Base-by-base conservation (phyloP, 2,888 invertebrate species). In the Meiosimyza decipiens region DNA sequence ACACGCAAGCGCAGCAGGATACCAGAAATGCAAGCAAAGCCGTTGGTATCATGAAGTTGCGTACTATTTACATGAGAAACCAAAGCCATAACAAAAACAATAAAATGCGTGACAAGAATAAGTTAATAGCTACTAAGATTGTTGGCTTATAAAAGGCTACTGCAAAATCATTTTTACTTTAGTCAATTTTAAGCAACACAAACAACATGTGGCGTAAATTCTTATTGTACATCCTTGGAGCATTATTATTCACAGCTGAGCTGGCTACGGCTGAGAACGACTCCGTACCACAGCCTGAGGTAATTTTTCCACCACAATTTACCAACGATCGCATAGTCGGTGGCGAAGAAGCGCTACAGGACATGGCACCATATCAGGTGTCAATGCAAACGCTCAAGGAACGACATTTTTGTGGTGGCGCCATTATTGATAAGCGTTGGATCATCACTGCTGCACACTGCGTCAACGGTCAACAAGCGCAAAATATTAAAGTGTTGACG, bases 361-460 rank as follows among this genome's bases (percentile, higher is more conserved):
- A 84, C 33, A 62, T 82, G 49, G 86, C 84, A 0, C 86, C 86
- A 3, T 87, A 85, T 68, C 86, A 87, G 73, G 80, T 86, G 4
- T 87, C 86, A 0, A 71, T 87, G 13, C 86, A 87, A 68, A 71
- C 73, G 0, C 51, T 52, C 3, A 77, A 71, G 13, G 83, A 82
- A 0, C 76, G 79, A 5, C 87, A 87, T 67, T 84, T 80, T 15
- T 87, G 87, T 69, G 87, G 87, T 11, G 87, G 87, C 3, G 83
- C 86, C 6, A 86, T 87, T 28, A 83, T 87, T 4, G 80, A 78
- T 15, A 75, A 81, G 6, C 78, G 81, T 50, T 87, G 84, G 83
- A 78, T 87, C 11, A 68, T 85, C 15, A 87, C 87, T 0, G 87
- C 87, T 0, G 83, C 84, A 0, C 87, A 87, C 69, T 87, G 87